Evolutionary conservation across 2,113 vertebrate genomes (phyloP).

Genomic region (Oenanthe melanoleuca): DNA sequence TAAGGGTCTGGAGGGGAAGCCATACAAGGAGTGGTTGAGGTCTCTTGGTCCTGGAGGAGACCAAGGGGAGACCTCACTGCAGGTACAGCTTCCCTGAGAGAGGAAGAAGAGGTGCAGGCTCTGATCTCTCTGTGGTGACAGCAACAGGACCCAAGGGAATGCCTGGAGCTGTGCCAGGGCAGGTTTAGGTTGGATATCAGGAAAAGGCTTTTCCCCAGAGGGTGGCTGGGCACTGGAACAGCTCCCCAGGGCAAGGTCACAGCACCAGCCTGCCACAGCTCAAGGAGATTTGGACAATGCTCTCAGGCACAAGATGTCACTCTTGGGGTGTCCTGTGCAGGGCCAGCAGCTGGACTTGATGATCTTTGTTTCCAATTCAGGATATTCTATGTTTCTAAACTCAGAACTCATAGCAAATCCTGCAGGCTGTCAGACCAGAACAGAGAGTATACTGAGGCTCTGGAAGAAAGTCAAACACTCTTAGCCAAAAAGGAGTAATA

Average conservation of each 20-base stretch:
- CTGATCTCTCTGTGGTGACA: neutral
- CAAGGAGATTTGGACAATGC: fast-evolving
- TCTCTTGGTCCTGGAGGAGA: neutral
- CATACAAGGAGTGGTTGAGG: neutral
- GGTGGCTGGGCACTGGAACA: neutral
- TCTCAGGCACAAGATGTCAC: fast-evolving
- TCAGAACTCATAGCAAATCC: neutral
- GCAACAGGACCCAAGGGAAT: fast-evolving
- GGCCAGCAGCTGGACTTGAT: neutral
- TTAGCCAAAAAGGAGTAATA: neutral
- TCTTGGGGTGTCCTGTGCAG: neutral
- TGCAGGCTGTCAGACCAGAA: neutral
- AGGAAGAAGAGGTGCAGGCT: neutral
- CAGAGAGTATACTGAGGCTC: neutral
- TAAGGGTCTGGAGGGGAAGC: neutral
- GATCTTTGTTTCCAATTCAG: neutral
- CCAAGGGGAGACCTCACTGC: neutral
- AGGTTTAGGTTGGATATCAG: neutral
- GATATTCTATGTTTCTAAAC: neutral
- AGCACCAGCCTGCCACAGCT: neutral
- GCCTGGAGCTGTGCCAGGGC: neutral
- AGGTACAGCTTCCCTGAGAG: fast-evolving
- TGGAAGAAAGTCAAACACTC: neutral
- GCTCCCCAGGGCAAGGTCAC: neutral
- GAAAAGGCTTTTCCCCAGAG: neutral